Evolutionary conservation across 2,113 vertebrate genomes (phyloP).

Genomic region (Gadus macrocephalus): DNA sequence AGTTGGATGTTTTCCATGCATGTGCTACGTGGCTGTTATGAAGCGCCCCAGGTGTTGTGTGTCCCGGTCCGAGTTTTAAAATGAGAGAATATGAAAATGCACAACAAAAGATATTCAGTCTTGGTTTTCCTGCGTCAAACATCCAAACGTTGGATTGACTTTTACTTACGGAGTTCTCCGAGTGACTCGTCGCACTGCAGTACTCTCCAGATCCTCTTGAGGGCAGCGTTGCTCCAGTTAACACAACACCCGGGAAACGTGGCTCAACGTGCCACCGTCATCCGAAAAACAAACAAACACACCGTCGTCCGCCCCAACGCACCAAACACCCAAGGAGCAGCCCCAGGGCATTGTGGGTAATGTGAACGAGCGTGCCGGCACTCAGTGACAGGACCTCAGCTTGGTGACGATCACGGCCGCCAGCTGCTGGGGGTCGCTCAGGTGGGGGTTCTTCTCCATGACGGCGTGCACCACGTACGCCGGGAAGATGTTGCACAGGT

Average conservation of each 20-base stretch:
- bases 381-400: conserved; percentile 86
- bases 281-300: no score
- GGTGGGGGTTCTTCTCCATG: conserved; percentile 98
- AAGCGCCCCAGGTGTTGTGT: conserved; percentile 22
- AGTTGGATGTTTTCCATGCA: not conserved
- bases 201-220: conserved; percentile 53
- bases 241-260: not conserved
- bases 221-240: conserved; percentile 26
- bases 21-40: conserved; percentile 9
- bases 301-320: not conserved
- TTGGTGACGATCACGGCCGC: conserved; percentile 95
- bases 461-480: conserved; percentile 90
- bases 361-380: not conserved
- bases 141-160: conserved; percentile 27
- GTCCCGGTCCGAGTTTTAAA: conserved; percentile 27
- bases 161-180: conserved; percentile 12
- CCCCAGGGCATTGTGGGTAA: no score
- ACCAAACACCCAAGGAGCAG: no score
- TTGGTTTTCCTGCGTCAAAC: conserved; percentile 17
- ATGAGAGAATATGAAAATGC: conserved; percentile 25
- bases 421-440: conserved; percentile 94
- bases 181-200: conserved; percentile 17
- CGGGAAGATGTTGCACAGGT: conserved; percentile 98
- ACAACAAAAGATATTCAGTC: conserved; percentile 39
- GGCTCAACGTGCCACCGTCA: not conserved